phyloP scores from a whole-genome alignment of 2,113 vertebrate genomes.

The Tachysurus vachellii region DNA sequence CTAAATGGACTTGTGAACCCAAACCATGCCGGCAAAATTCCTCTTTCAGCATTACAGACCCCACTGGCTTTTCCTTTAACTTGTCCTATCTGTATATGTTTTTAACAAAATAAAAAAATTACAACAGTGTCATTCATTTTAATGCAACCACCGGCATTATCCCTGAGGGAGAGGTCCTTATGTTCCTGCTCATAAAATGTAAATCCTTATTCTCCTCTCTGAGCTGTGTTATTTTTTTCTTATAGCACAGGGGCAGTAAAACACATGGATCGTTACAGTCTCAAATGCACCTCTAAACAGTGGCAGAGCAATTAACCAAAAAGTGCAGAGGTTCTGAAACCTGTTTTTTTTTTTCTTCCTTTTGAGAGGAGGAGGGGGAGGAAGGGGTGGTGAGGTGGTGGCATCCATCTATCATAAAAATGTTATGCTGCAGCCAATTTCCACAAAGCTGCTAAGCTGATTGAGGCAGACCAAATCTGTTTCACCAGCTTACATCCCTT shows the following conservation, averaged over 20 bases:
- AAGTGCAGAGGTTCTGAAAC: slow-evolving; percentile 45
- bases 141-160: slow-evolving; percentile 9
- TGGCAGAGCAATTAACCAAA: slow-evolving; percentile 46
- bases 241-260: slow-evolving; percentile 28
- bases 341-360: slow-evolving; percentile 28
- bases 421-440: slow-evolving; percentile 76
- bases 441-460: slow-evolving; percentile 82
- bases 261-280: slow-evolving; percentile 25
- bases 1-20: not conserved
- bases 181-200: slow-evolving; percentile 25
- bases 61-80: not conserved
- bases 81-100: not conserved
- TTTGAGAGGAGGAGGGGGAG: slow-evolving; percentile 59
- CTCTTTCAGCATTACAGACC: not conserved
- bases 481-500: slow-evolving; percentile 81
- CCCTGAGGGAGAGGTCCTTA: not conserved
- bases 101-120: not conserved
- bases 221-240: slow-evolving; percentile 12
- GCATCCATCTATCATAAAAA: slow-evolving; percentile 68
- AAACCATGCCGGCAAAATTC: not conserved
- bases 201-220: slow-evolving; percentile 15
- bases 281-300: slow-evolving; percentile 21
- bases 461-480: slow-evolving; percentile 81
- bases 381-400: slow-evolving; percentile 58
- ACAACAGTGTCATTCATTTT: not conserved